Percentiles rank a stretch among this genome's conserved stretches.
Conservation (phyloP, 2,888 invertebrate species). For the Caenorhabditis afra region DNA sequence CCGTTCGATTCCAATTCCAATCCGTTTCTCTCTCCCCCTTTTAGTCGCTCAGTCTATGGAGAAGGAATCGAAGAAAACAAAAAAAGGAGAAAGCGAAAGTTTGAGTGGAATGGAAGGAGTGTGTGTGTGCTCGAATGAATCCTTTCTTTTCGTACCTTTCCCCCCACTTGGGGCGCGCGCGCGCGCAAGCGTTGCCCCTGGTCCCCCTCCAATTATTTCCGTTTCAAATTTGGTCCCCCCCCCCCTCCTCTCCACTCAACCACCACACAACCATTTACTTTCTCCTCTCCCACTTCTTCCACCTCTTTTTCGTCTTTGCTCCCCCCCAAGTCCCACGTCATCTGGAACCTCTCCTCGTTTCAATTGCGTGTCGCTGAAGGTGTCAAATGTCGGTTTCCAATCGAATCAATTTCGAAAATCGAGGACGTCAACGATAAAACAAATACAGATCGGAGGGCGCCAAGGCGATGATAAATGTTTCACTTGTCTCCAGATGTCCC, state of each 20-base stretch:
- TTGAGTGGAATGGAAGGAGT: too few species aligned
- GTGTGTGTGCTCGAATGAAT: constrained; percentile 39
- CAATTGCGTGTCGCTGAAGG: neutral
- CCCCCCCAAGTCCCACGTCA: neutral
- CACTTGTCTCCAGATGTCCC: constrained; percentile 18
- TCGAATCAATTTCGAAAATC: neutral
- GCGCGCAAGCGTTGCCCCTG: neutral
- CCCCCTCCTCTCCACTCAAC: neutral
- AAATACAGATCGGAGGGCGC: constrained; percentile 10
- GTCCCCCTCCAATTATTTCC: constrained; percentile 47
- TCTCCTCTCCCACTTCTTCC: neutral
- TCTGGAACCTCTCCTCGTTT: neutral
- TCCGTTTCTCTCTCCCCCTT: constrained; percentile 2
- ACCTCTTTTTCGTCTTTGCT: constrained; percentile 6
- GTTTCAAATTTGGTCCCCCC: constrained; percentile 40
- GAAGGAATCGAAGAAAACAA: too few species aligned
- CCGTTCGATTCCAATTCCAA: neutral
- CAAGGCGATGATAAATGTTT: constrained; percentile 27
- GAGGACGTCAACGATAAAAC: constrained; percentile 16
- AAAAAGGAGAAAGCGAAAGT: constrained; percentile 3
- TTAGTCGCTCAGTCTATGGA: neutral
- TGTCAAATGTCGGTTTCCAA: constrained; percentile 7
- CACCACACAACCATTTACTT: neutral
- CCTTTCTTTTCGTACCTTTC: constrained; percentile 40
- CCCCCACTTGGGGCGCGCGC: neutral